phyloP scores from a whole-genome alignment of 1,140 invertebrate genomes.

The Aphis craccivora region DNA sequence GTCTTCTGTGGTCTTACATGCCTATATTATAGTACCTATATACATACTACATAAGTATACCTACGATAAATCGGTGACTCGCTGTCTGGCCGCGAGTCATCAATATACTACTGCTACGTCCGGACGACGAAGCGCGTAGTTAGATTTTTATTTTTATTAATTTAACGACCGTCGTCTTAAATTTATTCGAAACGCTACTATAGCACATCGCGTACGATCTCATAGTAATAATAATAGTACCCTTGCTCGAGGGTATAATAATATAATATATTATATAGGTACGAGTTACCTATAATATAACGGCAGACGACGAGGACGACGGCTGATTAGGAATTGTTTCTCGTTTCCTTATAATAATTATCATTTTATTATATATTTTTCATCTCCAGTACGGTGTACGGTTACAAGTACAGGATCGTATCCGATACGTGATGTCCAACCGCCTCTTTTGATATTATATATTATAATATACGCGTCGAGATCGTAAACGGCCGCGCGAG shows the following conservation, averaged over 20 bases:
- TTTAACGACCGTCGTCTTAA: neutral
- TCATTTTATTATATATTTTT: neutral
- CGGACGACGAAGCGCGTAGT: neutral
- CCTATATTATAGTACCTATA: neutral
- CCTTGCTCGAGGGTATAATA: too few species aligned
- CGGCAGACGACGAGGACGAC: neutral
- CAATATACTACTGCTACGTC: neutral
- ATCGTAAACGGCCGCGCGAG: neutral
- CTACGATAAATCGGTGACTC: neutral
- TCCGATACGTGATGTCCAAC: neutral
- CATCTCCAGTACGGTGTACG: neutral
- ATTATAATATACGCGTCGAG: neutral
- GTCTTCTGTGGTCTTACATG: neutral
- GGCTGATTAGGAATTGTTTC: slow-evolving; percentile 4
- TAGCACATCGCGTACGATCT: neutral
- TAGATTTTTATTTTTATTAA: slow-evolving; percentile 15
- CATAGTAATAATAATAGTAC: neutral
- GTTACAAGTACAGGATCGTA: neutral
- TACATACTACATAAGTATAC: neutral
- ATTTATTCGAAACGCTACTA: slow-evolving; percentile 16
- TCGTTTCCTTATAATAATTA: slow-evolving; percentile 23
- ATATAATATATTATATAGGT: neutral
- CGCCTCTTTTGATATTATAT: neutral
- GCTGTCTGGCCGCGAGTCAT: neutral
- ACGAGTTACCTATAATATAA: neutral